Base-by-base conservation (phyloP, 2,888 invertebrate genomes). In the Sphaeridia pumilis region DNA sequence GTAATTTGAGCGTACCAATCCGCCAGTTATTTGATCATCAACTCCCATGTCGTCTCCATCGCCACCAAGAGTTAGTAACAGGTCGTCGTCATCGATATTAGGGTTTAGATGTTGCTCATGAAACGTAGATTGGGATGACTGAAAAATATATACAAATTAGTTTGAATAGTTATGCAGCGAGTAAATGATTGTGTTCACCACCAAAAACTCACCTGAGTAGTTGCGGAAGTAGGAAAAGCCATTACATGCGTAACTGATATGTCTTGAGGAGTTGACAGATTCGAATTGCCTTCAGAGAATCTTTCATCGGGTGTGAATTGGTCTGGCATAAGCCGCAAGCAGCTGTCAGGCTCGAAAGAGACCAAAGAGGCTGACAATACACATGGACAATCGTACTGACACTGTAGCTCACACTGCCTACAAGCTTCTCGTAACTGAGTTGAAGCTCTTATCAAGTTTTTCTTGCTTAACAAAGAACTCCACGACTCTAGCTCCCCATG, bases 401-500 rank as follows among this genome's bases (percentile, higher is more conserved):
- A 84, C 72, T 89, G 78, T 59, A 86, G 77, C 49, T 80, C 77
- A 73, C 95, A 97, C 72, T 87, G 85, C 66, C 81, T 81, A 74
- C 95, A 97, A 67, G 89, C 81, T 67, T 93, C 92, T 68, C 87
- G 87, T 65, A 97, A 75, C 69, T 84, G 83, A 67, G 83, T 83
- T 53, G 90, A 90, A 21, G 88, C 88, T 68, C 84, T 83, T 60
- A 84, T 76, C 52, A 97, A 76, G 69, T 92, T 87, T 73, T 90
- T 92, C 63, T 89, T 82, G 63, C 92, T 90, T 55, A 97, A 75
- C 59, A 97, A 74, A 77, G 87, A 89, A 68, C 90, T 89, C 95
- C 95, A 97, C 81, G 83, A 88, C 75, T 93, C 94, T 41, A 98
- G 76, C 71, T 99, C 98, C 24, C 95, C 94, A 69, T 98, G 98